Percentiles rank a stretch among this genome's conserved stretches.
Conservation (phyloP, 1,140 invertebrate genomes). For the Apis dorsata region DNA sequence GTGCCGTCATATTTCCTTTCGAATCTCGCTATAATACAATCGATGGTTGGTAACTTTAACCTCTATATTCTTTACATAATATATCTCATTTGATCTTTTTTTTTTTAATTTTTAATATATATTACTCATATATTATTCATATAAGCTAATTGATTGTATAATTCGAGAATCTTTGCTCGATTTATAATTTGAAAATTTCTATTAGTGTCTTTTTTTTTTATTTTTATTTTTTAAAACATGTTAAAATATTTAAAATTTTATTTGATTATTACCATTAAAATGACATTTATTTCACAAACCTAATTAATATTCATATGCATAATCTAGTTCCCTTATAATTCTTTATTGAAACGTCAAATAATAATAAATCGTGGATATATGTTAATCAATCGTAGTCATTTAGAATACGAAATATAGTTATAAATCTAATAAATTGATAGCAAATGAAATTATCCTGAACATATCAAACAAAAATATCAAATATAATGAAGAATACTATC, state of each 20-base stretch:
- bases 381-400: background rate
- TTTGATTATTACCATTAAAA: no score
- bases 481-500: background rate
- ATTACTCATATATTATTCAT: no score
- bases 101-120: no score
- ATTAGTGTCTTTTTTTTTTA: background rate
- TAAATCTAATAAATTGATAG: background rate
- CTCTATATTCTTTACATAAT: background rate
- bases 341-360: background rate
- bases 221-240: no score
- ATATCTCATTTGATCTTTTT: no score
- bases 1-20: background rate
- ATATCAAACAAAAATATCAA: slow-evolving; percentile 10
- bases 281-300: background rate
- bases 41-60: background rate
- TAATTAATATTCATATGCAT: background rate
- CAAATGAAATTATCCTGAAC: background rate
- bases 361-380: background rate
- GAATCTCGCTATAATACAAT: no score
- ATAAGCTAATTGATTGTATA: no score
- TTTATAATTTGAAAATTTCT: no score
- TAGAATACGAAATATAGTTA: background rate
- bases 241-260: no score
- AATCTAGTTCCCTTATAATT: background rate
- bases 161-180: no score